Evolutionary conservation across 2,797 vertebrate species (phyloP).

Genomic region (Sylvia borin): DNA sequence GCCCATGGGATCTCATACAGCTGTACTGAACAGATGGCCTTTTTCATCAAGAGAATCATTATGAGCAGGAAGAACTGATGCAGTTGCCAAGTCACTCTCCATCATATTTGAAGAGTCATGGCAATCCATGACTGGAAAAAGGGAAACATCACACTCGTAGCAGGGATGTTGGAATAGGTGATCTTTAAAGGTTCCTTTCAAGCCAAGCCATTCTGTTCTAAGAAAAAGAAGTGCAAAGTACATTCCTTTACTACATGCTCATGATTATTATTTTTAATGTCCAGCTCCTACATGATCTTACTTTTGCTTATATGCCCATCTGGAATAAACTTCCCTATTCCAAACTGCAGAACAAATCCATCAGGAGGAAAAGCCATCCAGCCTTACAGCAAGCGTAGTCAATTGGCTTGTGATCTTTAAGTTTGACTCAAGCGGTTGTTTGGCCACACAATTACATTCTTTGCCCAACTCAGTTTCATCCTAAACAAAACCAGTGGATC

Average conservation of each 20-base stretch:
- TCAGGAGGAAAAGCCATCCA: neutral
- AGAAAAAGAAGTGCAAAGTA: neutral
- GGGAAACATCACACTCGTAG: neutral
- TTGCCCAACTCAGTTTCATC: neutral
- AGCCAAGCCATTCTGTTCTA: neutral
- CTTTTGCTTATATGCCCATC: neutral
- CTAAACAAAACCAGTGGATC: neutral
- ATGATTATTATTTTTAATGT: neutral
- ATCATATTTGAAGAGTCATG: neutral
- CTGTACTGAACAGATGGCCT: neutral
- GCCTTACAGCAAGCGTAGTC: neutral
- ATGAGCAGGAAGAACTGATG: neutral
- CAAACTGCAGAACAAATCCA: neutral
- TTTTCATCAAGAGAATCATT: neutral
- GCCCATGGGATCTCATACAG: neutral
- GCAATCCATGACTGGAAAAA: neutral
- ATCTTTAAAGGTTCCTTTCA: neutral
- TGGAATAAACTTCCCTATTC: neutral
- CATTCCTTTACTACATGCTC: neutral
- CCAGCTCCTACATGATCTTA: neutral
- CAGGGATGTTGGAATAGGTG: neutral
- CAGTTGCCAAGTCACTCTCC: conserved; percentile 1
- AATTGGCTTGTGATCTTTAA: neutral
- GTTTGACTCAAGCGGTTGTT: neutral
- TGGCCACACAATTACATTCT: rapidly evolving